Conservation (phyloP, 2,113 vertebrate species). For the Salvelinus fontinalis region DNA sequence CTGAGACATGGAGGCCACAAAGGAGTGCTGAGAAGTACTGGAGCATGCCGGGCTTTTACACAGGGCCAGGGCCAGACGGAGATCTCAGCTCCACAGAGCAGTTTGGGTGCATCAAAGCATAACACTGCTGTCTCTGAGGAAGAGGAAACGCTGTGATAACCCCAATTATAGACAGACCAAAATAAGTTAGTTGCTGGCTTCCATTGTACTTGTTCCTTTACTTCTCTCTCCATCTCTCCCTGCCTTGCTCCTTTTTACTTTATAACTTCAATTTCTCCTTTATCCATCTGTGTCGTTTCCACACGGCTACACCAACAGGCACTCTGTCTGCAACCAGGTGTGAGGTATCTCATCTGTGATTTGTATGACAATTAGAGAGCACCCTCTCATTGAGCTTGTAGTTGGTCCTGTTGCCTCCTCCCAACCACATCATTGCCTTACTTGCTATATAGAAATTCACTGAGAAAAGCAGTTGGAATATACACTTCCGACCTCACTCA, state of each 20-base stretch:
- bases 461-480: constrained; percentile 11
- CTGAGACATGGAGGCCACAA: constrained; percentile 32
- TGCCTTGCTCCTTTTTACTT: not conserved
- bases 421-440: constrained; percentile 30
- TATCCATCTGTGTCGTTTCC: constrained; percentile 7
- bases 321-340: not conserved
- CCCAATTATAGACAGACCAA: constrained; percentile 29
- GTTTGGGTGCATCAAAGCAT: constrained; percentile 30
- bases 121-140: constrained; percentile 16
- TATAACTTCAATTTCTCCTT: not conserved
- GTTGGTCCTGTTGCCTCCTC: not conserved
- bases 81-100: constrained; percentile 18
- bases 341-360: not conserved
- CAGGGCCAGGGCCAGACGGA: constrained; percentile 25
- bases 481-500: constrained; percentile 21
- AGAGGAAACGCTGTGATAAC: constrained; percentile 21
- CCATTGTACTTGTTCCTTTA: constrained; percentile 1
- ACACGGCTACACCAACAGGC: not conserved
- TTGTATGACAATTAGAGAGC: not conserved
- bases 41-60: constrained; percentile 31
- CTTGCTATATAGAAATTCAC: constrained; percentile 41
- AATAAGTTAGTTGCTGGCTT: constrained; percentile 13
- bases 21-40: constrained; percentile 53
- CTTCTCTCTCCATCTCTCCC: not conserved
- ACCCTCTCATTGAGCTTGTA: constrained; percentile 2